These are phyloP conservation scores for Pitangus sulphuratus DNA, from an alignment of 2,797 vertebrate species.

Conservation along the genomic window DNA sequence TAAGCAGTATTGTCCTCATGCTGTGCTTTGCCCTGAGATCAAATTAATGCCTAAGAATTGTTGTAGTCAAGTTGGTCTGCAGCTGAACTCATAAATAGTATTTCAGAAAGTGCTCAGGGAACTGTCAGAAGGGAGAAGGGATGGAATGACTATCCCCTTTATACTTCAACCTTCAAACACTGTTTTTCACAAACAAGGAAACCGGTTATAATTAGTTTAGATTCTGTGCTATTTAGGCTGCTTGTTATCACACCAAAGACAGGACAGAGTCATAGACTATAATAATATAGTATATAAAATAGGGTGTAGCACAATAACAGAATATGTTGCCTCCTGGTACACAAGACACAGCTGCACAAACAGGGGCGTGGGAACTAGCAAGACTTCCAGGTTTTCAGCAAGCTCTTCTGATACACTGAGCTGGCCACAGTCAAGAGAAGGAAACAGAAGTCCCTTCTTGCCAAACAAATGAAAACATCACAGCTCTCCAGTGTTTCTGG, in stretches of 20 bases:
- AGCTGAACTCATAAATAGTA: not conserved
- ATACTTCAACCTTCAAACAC: not conserved
- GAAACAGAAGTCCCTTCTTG: not conserved
- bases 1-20: not conserved
- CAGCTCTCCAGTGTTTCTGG: not conserved
- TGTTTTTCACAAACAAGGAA: not conserved
- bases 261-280: not conserved
- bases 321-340: not conserved
- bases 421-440: not conserved
- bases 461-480: not conserved
- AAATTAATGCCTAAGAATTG: not conserved
- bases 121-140: not conserved
- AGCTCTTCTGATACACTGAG: not conserved
- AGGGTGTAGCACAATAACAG: not conserved
- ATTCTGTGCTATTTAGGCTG: not conserved
- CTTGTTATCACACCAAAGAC: not conserved
- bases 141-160: not conserved
- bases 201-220: not conserved
- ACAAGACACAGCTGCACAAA: not conserved
- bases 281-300: not conserved
- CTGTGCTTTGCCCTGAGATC: not conserved
- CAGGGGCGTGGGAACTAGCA: not conserved
- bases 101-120: not conserved
- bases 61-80: not conserved
- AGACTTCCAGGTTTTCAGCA: constrained; percentile 2